phyloP scores from a whole-genome alignment of 1,140 invertebrate species.

The Oncopodura yosiiana region DNA sequence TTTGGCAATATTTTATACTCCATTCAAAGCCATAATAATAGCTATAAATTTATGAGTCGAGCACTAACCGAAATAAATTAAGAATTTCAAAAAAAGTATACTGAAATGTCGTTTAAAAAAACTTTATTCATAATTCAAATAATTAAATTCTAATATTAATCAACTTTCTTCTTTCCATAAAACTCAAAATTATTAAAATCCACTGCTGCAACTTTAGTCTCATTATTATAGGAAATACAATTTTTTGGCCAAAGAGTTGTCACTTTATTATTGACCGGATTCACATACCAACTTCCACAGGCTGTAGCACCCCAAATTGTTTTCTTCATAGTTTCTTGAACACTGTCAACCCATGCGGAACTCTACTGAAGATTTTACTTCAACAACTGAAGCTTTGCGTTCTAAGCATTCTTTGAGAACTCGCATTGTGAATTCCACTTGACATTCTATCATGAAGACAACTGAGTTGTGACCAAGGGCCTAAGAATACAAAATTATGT shows the following conservation, averaged over 20 bases:
- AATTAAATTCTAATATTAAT: too few species aligned
- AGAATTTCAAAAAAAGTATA: too few species aligned
- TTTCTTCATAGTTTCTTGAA: conserved; percentile 9
- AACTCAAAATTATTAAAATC: conserved; percentile 1
- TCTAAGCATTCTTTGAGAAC: background rate
- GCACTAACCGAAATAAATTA: too few species aligned
- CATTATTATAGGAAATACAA: conserved; percentile 7
- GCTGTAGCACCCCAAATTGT: conserved; percentile 12
- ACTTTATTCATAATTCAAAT: too few species aligned
- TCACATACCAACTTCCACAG: conserved; percentile 17
- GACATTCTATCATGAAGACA: conserved; percentile 15
- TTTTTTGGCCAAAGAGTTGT: conserved; percentile 15
- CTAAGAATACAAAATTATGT: background rate
- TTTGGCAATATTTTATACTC: too few species aligned
- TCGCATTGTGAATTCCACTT: conserved; percentile 1
- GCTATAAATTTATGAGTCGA: too few species aligned
- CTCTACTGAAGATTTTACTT: conserved; percentile 7
- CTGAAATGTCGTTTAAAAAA: too few species aligned
- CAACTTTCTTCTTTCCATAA: background rate
- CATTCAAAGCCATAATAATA: too few species aligned
- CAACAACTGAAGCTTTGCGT: background rate
- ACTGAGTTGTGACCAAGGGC: conserved; percentile 14
- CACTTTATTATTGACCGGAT: conserved; percentile 6
- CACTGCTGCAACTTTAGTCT: background rate
- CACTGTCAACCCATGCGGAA: background rate